phyloP scores from a whole-genome alignment of 37 sponge, comb jelly and placozoan genomes.

The Corticium candelabrum region DNA sequence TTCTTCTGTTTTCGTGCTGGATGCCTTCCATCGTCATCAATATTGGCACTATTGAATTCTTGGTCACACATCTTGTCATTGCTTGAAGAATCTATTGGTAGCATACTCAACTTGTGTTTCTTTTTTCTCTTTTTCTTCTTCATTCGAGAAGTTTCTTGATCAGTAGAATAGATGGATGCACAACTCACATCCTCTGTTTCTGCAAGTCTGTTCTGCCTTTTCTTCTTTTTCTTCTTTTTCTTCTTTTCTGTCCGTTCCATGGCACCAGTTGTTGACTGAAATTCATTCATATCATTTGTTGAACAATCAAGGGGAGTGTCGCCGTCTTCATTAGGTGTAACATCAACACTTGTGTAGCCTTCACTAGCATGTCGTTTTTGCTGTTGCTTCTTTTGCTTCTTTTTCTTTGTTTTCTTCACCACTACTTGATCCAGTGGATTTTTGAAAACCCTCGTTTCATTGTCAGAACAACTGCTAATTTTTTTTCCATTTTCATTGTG shows the following conservation, averaged over 20 bases:
- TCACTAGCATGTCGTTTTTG: not conserved
- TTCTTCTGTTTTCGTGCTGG: not conserved
- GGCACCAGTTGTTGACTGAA: no score
- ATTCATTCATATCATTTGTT: no score
- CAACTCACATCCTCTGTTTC: not conserved
- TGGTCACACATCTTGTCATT: not conserved
- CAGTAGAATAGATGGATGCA: no score
- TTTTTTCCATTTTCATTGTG: no score
- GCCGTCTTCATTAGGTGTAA: no score
- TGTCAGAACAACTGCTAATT: no score
- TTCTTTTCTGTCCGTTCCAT: no score
- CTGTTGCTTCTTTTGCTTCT: not conserved
- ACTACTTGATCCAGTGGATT: no score
- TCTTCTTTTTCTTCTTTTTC: not conserved
- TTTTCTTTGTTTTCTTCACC: slow-evolving; percentile 1
- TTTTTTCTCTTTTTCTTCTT: not conserved
- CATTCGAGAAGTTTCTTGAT: not conserved
- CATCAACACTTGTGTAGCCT: not conserved
- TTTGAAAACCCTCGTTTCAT: no score
- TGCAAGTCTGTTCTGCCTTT: not conserved
- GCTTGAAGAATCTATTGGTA: not conserved
- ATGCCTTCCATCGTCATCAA: not conserved
- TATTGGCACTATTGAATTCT: no score
- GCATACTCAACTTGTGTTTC: no score
- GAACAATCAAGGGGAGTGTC: no score